phyloP scores from a whole-genome alignment of 2,797 vertebrate genomes.

The Myripristis jacobus region DNA sequence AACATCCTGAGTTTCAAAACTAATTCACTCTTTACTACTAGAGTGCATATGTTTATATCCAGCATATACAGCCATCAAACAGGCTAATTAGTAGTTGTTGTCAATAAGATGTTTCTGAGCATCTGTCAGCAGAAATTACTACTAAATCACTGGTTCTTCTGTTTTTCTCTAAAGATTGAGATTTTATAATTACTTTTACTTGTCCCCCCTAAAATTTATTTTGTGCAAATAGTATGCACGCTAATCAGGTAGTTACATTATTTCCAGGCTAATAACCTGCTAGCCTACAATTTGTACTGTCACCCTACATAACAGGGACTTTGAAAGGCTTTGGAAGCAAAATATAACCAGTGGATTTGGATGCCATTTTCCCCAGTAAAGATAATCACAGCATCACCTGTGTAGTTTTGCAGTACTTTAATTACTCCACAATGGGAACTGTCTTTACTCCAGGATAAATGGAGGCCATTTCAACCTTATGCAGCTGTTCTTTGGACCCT shows the following conservation, averaged over 20 bases:
- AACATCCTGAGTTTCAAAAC: slow-evolving; percentile 5
- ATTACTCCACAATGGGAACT: slow-evolving; percentile 2
- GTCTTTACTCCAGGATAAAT: slow-evolving; percentile 27
- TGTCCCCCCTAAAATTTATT: background rate
- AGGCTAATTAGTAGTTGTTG: background rate
- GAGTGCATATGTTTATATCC: background rate
- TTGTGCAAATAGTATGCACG: background rate
- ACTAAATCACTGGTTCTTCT: background rate
- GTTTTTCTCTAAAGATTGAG: background rate
- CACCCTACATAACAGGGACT: background rate
- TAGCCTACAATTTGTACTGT: background rate
- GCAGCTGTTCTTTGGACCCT: background rate
- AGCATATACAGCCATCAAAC: background rate
- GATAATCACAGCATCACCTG: slow-evolving; percentile 14
- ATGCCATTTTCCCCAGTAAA: slow-evolving; percentile 4
- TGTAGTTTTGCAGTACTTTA: no score
- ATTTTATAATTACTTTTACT: background rate
- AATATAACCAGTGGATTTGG: background rate
- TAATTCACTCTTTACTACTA: background rate
- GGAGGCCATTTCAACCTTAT: slow-evolving; percentile 25
- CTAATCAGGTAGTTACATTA: background rate
- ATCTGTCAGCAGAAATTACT: background rate
- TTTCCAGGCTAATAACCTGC: background rate
- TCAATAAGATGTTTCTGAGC: background rate
- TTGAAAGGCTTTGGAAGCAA: background rate